Evolutionary conservation across 2,888 invertebrate genomes (phyloP), one percentile per base, ranked within the genome.

Genomic region (Drosophila neonasuta): DNA sequence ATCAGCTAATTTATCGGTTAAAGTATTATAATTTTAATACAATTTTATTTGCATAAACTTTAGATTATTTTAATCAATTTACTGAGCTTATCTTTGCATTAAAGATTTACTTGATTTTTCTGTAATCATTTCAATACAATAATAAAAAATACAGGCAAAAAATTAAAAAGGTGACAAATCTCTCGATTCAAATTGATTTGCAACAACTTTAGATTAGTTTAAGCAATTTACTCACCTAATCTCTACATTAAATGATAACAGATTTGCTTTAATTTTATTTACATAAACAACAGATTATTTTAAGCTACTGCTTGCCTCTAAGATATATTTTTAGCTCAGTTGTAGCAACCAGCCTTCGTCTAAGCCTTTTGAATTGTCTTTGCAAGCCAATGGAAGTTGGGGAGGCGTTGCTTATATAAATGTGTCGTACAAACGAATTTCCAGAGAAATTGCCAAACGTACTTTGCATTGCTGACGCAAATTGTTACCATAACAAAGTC

Each of bases 401-500:
- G 32, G 32, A 30, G 45, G 24, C 29, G 15, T 17, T 24, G 41
- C 55, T 83, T 83, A 83, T 78, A 78, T 80, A 83, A 83, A 78
- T 42, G 15, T 39, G 46, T 48, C 59, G 8, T 11, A 7, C 15
- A 46, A 46, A 15, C 24, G 15, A 9, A 29, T 13, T 13, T 36
- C 39, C 20, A 41, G 30, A 17, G 41, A 20, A 54, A 44, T 24
- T 24, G 24, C 32, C 41, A 44, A 51, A 30, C 41, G 45, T 51
- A 41, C n/a, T 51, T 51, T 58, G 64, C 30, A 60, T 57, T 73
- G 72, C 73, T 84, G 81, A 81, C 81, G 84, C 77, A 84, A 77
- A 79, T 79, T 69, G 81, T 66, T 77, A 59, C 64, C 72, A 71
- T 77, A 81, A 77, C 66, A 55, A 45, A 64, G 67, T 77, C 71